Conservation (phyloP, 2,797 vertebrate genomes). For the Staurois parvus region DNA sequence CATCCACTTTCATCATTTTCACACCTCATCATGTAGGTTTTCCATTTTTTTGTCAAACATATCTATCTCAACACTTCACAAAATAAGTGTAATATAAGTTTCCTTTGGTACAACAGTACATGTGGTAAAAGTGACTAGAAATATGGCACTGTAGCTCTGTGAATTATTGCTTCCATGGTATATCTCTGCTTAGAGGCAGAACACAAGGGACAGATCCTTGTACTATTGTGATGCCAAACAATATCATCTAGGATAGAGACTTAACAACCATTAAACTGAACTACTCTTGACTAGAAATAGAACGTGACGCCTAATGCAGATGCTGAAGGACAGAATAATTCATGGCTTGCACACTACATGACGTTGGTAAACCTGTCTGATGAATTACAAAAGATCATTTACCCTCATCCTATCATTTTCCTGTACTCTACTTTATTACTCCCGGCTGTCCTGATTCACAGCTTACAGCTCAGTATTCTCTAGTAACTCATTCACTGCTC, state of each 20-base stretch:
- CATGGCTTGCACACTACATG: conserved; percentile 33
- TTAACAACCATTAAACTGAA: neutral
- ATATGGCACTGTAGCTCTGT: too few relatives aligned
- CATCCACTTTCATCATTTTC: too few relatives aligned
- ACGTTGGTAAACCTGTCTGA: conserved; percentile 16
- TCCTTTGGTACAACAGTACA: too few relatives aligned
- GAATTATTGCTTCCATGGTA: neutral
- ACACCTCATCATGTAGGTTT: too few relatives aligned
- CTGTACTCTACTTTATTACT: conserved; percentile 31
- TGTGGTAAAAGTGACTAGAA: too few relatives aligned
- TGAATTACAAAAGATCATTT: conserved; percentile 46
- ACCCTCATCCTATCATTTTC: conserved; percentile 18
- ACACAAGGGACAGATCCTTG: neutral
- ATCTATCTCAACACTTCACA: too few relatives aligned
- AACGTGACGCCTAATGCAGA: conserved; percentile 23
- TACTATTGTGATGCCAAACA: neutral
- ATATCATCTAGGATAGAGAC: neutral
- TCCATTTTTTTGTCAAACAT: too few relatives aligned
- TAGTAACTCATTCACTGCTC: neutral
- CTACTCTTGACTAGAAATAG: conserved; percentile 36
- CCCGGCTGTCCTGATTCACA: neutral
- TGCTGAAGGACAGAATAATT: conserved; percentile 45
- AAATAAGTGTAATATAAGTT: too few relatives aligned
- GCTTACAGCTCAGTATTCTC: neutral
- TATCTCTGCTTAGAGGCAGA: neutral